Evolutionary conservation across 2,113 vertebrate species (phyloP), one percentile per base, ranked within the genome.

Genomic region (Acrocephalus kingi): DNA sequence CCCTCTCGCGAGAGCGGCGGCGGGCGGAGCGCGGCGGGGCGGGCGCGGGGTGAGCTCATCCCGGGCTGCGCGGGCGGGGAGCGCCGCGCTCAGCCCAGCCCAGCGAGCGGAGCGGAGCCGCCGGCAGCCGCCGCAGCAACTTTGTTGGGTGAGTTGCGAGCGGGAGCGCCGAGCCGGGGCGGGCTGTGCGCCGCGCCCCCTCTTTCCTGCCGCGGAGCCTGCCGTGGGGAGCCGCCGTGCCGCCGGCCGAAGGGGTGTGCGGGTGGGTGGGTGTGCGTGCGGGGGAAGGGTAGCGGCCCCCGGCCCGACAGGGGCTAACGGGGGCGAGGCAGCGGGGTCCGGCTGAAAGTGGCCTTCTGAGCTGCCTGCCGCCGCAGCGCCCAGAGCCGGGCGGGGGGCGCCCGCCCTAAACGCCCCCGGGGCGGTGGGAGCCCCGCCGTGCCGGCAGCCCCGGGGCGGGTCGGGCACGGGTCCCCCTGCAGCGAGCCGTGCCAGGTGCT

Each of bases 111-210:
- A 76, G 73, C 73, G 28, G 46, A 54, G 86, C 17, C 15, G 68
- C 37, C 82, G 49, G 67, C 71, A 49, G 81, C 69, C 18, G 84
- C 62, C 14, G 27, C 63, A 49, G 83, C 96, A 98, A 98, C 97
- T 98, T 98, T 97, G 97, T 97, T 97, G 87, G 93, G 94, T 96
- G 96, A 97, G 97, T 98, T 97, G 84, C 33, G 96, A 84, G 80
- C 83, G 77, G 90, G 86, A 94, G 73, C 69, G 72, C 49, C 39
- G 86, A 74, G 64, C 58, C 39, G 84, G 67, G 41, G 59, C 15
- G 51, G 69, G 61, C n/a, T 35, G 78, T 13, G 22, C 11, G 24
- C 27, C 15, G 11, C 45, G 23, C 12, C 54, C 9, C 39, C 24
- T 66, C 17, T 48, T 43, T 61, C 20, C 24, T 41, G 31, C 51